Evolutionary conservation across 1,140 invertebrate species (phyloP).

Genomic region (Dreissena rostriformis): DNA sequence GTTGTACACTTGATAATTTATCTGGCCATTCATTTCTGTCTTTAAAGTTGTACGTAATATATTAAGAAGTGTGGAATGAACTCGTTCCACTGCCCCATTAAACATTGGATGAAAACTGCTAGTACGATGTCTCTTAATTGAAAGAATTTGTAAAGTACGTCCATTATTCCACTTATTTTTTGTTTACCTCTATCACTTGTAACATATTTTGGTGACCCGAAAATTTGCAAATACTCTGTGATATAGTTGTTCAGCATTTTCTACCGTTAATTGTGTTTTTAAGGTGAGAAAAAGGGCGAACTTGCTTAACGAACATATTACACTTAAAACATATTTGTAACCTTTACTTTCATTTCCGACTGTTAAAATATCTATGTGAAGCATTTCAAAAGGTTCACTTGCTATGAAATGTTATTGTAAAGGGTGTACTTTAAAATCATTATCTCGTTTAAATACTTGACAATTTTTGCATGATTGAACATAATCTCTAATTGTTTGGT

Average conservation of each 20-base stretch:
- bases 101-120: too few relatives aligned
- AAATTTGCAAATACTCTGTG: not conserved
- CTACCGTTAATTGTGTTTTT: not conserved
- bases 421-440: too few relatives aligned
- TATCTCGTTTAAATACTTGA: too few relatives aligned
- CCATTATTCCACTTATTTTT: not conserved
- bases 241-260: not conserved
- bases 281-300: not conserved
- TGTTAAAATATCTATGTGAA: not conserved
- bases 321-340: not conserved
- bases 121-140: too few relatives aligned
- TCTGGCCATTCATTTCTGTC: not conserved
- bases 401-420: too few relatives aligned
- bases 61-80: too few relatives aligned
- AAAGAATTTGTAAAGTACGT: not conserved
- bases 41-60: too few relatives aligned
- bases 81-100: too few relatives aligned
- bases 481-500: not conserved
- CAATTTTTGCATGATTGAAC: too few relatives aligned
- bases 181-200: not conserved
- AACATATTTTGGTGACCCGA: not conserved
- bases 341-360: not conserved
- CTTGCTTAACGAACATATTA: not conserved
- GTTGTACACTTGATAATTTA: not conserved
- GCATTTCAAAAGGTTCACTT: not conserved